These are phyloP conservation scores for Drosophila mulleri DNA, from an alignment of 2,888 invertebrate genomes.

Conservation along the genomic window DNA sequence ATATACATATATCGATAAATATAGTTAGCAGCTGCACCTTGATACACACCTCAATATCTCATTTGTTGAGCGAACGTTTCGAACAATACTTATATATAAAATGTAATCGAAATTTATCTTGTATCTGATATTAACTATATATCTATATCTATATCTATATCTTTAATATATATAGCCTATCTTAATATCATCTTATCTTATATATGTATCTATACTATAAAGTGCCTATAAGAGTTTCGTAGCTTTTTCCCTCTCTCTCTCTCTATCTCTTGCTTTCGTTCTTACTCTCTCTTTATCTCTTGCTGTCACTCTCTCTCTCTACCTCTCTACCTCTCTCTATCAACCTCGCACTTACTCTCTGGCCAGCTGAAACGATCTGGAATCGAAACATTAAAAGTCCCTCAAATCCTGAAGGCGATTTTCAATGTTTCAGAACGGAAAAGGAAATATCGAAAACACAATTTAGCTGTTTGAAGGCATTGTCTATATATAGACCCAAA, in stretches of 20 bases:
- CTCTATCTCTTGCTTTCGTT: not conserved
- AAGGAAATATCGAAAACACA: constrained; percentile 24
- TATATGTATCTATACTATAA: not conserved
- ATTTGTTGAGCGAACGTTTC: too few relatives aligned
- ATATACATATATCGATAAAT: not conserved
- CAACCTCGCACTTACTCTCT: not conserved
- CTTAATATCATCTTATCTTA: too few relatives aligned
- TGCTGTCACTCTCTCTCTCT: not conserved
- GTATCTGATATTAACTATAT: too few relatives aligned
- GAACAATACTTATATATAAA: too few relatives aligned
- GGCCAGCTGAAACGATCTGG: not conserved
- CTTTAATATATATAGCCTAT: too few relatives aligned
- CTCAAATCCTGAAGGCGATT: constrained; percentile 8
- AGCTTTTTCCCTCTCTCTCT: not conserved
- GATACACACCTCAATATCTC: not conserved
- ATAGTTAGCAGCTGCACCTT: not conserved
- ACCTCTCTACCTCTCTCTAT: not conserved
- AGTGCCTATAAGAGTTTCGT: too few relatives aligned
- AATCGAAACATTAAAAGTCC: constrained; percentile 1
- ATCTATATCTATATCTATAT: too few relatives aligned
- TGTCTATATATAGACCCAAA: constrained; percentile 4
- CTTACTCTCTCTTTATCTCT: not conserved
- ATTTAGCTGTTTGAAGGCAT: constrained; percentile 31
- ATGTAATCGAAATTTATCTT: too few relatives aligned
- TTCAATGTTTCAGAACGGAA: not conserved